Evolutionary conservation across 2,797 vertebrate genomes (phyloP), one percentile per base, ranked within the genome.

Genomic region (Sus cebifrons): DNA sequence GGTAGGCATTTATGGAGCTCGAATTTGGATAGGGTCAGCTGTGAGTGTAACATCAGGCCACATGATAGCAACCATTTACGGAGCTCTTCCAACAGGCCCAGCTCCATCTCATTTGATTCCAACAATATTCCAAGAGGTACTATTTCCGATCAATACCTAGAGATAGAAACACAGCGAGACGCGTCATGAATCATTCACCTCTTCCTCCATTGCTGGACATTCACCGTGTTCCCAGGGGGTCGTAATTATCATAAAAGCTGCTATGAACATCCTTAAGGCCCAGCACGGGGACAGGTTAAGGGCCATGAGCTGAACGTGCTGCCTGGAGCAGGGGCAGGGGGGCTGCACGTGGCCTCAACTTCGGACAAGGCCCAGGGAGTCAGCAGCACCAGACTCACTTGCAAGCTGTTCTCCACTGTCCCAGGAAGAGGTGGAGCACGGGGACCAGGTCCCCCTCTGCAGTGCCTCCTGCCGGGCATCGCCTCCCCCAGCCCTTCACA

Each of bases 391-490:
- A 70, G 9, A 17, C 3, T 23, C 27, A 12, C 56, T 4, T 6
- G 15, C 60, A 78, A 36, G 40, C 44, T 14, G 65, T 8, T 67
- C 60, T 64, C 23, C 9, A 36, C 86, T 32, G 3, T 44, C 23
- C 60, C 36, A 27, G 49, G 78, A 56, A 11, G 52, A 74, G 17
- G 21, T 68, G 67, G 67, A 10, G 9, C 36, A 25, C 65, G 25
- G 14, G 54, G 10, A 12, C 20, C 6, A 12, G 75, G 13, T 7
- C 18, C 17, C 17, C 56, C 16, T 49, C 9, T 18, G n/a, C 18
- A 62, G 65, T 5, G 17, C 3, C 1, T 44, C 18, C 27, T 49
- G 10, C 1, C 3, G 27, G 4, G 4, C 70, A 7, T 7, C 5
- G 6, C 20, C 56, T 12, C 18, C 36, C 49, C 20, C 15, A 18